Evolutionary conservation across 2,113 vertebrate genomes (phyloP), one percentile per base, ranked within the genome.

Genomic region (Syngnathus scovelli): DNA sequence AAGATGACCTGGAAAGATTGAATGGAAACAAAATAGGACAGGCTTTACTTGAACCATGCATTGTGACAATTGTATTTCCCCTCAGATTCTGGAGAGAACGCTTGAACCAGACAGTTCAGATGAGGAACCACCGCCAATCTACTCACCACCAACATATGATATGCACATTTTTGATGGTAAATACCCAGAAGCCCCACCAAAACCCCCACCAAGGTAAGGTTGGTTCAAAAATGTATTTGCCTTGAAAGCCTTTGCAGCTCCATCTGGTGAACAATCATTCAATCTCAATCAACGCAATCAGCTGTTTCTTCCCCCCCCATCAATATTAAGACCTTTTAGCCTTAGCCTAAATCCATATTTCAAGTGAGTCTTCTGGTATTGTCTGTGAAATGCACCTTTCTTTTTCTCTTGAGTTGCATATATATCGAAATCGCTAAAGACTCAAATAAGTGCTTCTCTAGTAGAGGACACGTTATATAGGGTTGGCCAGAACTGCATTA

Each of bases 91-190:
- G 86, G 96, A 98, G 87, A 89, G 95, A 74, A 98, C 95, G 7
- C 85, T 98, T 78, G 96, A 99, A 85, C 96, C 96, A 0, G 95
- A 98, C 77, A 99, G 96, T 71, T 99, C 96, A 0, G 96, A 99
- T 0, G 96, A 99, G 84, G 96, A 99, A 78, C 94, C 96, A 0
- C 96, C 95, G 13, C 96, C 96, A 0, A 94, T 98, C 51, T 98
- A 98, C 44, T 98, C 95, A 18, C 96, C 96, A 0, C 96, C 96
- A 0, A 84, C 94, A 51, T 96, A 95, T 19, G 94, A 95, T 71
- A 92, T 94, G 92, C 95, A 95, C 72, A 69, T 86, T 16, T 91
- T 92, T 3, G 90, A 95, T 89, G 90, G 91, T 71, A 92, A 93
- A 75, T 93, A 92, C 74, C 92, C 89, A 5, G 72, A 86, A 0